phyloP scores from a whole-genome alignment of 2,113 vertebrate genomes.

The Balaeniceps rex region DNA sequence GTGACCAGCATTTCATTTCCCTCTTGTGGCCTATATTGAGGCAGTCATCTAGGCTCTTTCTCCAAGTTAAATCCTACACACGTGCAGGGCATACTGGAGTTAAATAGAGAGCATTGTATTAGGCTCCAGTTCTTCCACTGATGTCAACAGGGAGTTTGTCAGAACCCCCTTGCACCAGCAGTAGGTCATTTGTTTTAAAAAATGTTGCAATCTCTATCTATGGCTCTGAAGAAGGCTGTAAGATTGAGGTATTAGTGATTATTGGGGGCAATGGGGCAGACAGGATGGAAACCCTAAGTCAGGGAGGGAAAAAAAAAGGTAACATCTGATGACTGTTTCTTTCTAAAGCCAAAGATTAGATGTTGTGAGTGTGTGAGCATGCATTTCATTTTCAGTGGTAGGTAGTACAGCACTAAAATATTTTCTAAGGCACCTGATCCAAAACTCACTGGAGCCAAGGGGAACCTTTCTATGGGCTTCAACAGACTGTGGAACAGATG shows the following conservation, averaged over 20 bases:
- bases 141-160: neutral
- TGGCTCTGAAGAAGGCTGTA: neutral
- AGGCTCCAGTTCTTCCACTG: neutral
- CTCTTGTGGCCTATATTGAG: neutral
- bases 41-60: neutral
- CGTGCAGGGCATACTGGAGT: neutral
- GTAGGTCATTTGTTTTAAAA: neutral
- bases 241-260: neutral
- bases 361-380: neutral
- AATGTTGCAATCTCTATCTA: neutral
- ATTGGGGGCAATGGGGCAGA: neutral
- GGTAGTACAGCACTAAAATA: neutral
- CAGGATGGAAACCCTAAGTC: neutral
- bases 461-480: neutral
- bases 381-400: neutral
- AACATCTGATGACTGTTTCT: neutral
- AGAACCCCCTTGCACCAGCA: neutral
- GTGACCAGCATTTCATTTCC: neutral
- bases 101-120: neutral
- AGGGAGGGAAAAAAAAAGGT: neutral
- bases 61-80: neutral
- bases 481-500: neutral
- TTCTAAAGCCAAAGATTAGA: neutral
- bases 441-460: neutral
- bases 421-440: neutral